Conservation (phyloP, 2,113 vertebrate species). For the Vidua chalybeata region DNA sequence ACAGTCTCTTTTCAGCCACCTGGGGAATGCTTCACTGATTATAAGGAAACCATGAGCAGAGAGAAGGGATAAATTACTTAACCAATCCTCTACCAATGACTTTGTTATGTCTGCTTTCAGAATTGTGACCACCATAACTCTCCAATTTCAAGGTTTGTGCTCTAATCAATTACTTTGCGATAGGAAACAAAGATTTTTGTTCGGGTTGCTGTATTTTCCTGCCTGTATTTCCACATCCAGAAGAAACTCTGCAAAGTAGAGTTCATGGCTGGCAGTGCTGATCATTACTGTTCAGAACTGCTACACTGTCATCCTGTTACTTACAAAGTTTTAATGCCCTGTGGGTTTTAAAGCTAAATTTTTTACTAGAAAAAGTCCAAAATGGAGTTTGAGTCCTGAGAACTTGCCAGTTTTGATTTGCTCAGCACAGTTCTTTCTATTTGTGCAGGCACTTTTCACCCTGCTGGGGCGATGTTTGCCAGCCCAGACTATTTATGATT, state of each 20-base stretch:
- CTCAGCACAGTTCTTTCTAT: not conserved
- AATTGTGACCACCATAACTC: slow-evolving; percentile 19
- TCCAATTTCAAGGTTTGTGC: slow-evolving; percentile 24
- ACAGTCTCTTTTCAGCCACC: not conserved
- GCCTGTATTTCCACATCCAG: not conserved
- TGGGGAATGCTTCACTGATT: not conserved
- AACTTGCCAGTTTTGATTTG: not conserved
- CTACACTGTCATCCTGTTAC: not conserved
- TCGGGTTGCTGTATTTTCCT: not conserved
- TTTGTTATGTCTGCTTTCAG: not conserved
- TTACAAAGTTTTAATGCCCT: not conserved
- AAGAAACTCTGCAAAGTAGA: not conserved
- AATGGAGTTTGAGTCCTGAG: not conserved
- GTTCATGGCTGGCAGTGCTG: not conserved
- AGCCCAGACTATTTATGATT: not conserved
- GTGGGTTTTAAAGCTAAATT: not conserved
- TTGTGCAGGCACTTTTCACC: not conserved
- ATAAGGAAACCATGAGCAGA: not conserved
- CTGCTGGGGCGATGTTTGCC: not conserved
- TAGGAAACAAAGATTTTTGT: not conserved
- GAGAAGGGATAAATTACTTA: not conserved
- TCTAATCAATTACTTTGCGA: not conserved
- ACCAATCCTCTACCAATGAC: not conserved
- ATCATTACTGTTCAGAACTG: not conserved
- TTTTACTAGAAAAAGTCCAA: not conserved